Base-by-base conservation (phyloP, 1,140 invertebrate genomes). In the Drosophila pseudoobscura region DNA sequence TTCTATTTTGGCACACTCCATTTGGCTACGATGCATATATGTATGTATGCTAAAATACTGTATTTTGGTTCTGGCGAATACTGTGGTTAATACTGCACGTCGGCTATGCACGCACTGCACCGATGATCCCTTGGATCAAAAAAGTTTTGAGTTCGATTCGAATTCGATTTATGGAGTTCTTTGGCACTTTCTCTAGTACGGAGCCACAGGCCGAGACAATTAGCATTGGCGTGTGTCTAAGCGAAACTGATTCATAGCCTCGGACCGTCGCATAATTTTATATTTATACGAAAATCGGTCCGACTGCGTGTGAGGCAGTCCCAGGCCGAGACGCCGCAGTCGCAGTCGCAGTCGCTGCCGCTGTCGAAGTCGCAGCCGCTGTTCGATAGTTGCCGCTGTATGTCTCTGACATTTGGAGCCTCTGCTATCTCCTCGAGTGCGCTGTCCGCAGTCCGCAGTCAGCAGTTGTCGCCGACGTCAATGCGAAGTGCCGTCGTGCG, bases 181-280 rank as follows among this genome's bases (percentile, higher is more conserved):
- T 46, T 55, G 4, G 51, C 52, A 46, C 31, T 69, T 29, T 35
- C 8, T 22, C 17, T 53, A 13, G 26, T n/a, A 53, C 31, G 11
- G 55, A 43, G 35, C 65, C 62, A 55, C 68, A 31, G 41, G 20
- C 75, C 24, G 62, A 49, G 69, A 74, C 82, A 87, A 87, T 87
- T 75, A 78, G 65, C 78, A 88, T 87, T 87, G 83, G 83, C 78
- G 83, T 87, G 83, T 74, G 83, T 69, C 79, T 87, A 82, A 83
- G 74, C 66, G 63, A 89, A 70, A 87, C 83, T 87, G 83, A 87
- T 88, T 87, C 83, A 87, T 79, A 75, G 50, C 79, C 74, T 75
- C 75, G 57, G 71, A 51, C 61, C 46, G 58, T 49, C 79, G 75
- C 78, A 83, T 83, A 83, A 83, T 88, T 87, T 87, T 87, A 88